These are phyloP conservation scores for Diorhabda elongata DNA, from an alignment of 1,140 invertebrate genomes.

Conservation along the genomic window DNA sequence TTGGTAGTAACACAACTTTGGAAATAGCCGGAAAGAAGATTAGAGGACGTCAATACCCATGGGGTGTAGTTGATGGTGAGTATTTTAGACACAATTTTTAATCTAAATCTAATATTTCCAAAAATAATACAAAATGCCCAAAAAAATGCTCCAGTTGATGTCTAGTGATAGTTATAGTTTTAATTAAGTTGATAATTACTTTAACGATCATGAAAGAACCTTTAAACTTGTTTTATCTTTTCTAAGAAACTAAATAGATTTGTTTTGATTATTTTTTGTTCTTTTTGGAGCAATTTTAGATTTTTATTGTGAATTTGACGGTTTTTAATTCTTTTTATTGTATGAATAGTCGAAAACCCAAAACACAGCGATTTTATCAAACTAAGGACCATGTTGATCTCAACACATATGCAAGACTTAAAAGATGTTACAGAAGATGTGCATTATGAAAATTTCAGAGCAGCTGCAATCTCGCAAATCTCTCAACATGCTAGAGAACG, in stretches of 20 bases:
- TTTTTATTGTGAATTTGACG: too few relatives aligned
- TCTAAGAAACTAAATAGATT: too few relatives aligned
- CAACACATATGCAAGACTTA: slow-evolving; percentile 92
- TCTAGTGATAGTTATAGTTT: too few relatives aligned
- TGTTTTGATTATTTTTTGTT: too few relatives aligned
- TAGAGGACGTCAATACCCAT: slow-evolving; percentile 91
- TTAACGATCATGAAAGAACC: too few relatives aligned
- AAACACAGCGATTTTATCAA: slow-evolving; percentile 97
- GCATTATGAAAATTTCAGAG: slow-evolving; percentile 94
- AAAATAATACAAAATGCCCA: background rate
- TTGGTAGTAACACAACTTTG: slow-evolving; percentile 91
- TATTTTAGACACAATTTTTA: background rate
- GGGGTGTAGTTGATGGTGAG: slow-evolving; percentile 93
- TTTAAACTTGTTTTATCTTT: too few relatives aligned
- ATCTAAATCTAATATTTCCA: slow-evolving; percentile 8
- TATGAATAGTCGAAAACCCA: slow-evolving; percentile 82
- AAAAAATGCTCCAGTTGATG: too few relatives aligned
- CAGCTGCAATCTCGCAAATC: slow-evolving; percentile 85
- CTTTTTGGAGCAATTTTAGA: too few relatives aligned
- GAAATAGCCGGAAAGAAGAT: slow-evolving; percentile 87
- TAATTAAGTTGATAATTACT: too few relatives aligned
- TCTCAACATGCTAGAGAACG: slow-evolving; percentile 79
- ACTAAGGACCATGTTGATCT: slow-evolving; percentile 93
- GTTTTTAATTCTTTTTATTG: too few relatives aligned
- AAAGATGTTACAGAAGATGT: slow-evolving; percentile 94